Evolutionary conservation across 2,888 invertebrate genomes (phyloP).

Genomic region (Microdon myrmicae): DNA sequence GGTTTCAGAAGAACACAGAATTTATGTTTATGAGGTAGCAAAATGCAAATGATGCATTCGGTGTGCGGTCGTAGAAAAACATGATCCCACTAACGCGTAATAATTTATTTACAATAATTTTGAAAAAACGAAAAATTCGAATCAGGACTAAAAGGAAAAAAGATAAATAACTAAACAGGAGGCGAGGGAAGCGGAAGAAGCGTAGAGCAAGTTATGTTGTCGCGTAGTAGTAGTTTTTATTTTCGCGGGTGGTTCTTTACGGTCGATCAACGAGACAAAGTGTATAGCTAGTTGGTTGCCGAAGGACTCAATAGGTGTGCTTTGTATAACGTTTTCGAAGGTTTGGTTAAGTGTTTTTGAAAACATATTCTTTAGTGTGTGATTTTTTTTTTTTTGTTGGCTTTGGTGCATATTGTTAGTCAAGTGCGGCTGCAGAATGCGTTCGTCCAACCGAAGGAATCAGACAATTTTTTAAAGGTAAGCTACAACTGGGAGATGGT

Average conservation of each 20-base stretch:
- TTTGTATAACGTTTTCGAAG: too few species aligned
- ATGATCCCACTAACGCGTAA: slow-evolving; percentile 63
- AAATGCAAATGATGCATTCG: slow-evolving; percentile 58
- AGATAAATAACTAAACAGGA: slow-evolving; percentile 59
- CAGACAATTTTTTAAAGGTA: too few species aligned
- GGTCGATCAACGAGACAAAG: slow-evolving; percentile 4
- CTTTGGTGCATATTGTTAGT: too few species aligned
- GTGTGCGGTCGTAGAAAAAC: slow-evolving; percentile 59
- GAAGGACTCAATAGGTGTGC: too few species aligned
- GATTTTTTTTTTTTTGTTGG: too few species aligned
- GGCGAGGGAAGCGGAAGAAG: slow-evolving; percentile 28
- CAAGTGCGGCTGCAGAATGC: too few species aligned
- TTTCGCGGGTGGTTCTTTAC: slow-evolving; percentile 8
- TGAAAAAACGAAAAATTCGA: slow-evolving; percentile 64
- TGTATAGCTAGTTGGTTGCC: too few species aligned
- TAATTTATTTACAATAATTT: slow-evolving; percentile 61
- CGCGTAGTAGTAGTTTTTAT: slow-evolving; percentile 41
- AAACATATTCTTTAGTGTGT: too few species aligned
- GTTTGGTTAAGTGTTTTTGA: too few species aligned
- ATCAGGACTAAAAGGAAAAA: slow-evolving; percentile 65
- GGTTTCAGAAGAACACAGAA: neutral
- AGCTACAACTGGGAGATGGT: too few species aligned
- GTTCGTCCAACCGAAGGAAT: too few species aligned
- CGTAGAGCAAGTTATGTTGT: slow-evolving; percentile 5
- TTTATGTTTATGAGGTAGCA: slow-evolving; percentile 50